A percentile compares a stretch with the other conserved stretches of the same genome.
Evolutionary conservation across 2,888 invertebrate species (phyloP).

Genomic region (Xestia rhomboidea): DNA sequence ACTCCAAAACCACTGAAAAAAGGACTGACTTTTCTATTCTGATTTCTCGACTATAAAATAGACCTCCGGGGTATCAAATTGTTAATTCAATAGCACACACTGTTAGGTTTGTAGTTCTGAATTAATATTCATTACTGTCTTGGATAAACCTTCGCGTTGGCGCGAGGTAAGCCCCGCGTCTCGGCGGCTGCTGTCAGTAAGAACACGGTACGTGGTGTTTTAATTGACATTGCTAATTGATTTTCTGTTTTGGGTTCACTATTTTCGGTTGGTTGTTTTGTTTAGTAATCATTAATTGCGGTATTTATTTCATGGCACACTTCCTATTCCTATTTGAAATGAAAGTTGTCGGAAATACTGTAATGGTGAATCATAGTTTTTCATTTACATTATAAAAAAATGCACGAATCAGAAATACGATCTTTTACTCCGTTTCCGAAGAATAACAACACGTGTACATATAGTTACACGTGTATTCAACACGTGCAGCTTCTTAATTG

Average conservation of each 20-base stretch:
- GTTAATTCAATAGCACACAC: constrained; percentile 76
- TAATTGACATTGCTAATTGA: constrained; percentile 53
- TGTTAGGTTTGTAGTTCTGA: constrained; percentile 71
- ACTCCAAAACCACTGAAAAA: background rate
- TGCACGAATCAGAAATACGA: background rate
- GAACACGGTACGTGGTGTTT: constrained; percentile 61
- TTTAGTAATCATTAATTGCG: background rate
- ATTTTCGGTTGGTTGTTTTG: background rate
- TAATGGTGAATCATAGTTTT: too few species aligned
- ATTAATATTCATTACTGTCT: constrained; percentile 85
- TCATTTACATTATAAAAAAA: background rate
- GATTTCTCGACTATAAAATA: constrained; percentile 11
- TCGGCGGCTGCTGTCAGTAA: constrained; percentile 58
- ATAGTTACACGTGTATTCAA: too few species aligned
- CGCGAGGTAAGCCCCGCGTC: constrained; percentile 69
- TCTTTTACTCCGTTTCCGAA: background rate
- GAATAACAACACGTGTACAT: constrained; percentile 1
- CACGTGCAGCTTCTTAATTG: background rate
- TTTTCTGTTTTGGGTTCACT: constrained; percentile 2
- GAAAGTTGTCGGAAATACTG: background rate
- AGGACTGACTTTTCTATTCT: background rate
- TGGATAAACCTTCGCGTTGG: constrained; percentile 73
- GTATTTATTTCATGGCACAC: background rate
- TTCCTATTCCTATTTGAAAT: background rate
- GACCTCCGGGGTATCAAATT: constrained; percentile 32